A percentile compares a stretch with the other conserved stretches of the same genome.
These are phyloP conservation scores for Pygocentrus nattereri DNA, from an alignment of 2,797 vertebrate species.

Conservation along the genomic window DNA sequence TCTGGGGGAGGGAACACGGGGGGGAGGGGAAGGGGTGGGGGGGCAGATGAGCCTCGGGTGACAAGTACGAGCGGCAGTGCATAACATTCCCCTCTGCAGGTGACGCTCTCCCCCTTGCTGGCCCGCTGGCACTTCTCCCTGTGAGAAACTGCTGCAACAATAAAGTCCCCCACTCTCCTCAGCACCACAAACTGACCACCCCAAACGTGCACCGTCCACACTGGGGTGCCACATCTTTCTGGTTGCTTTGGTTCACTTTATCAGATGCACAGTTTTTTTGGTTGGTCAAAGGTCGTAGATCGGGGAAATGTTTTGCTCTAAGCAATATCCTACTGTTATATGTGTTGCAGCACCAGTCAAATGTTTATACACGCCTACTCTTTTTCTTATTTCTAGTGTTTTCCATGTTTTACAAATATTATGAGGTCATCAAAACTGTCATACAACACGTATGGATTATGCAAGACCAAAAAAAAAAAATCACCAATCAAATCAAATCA, in stretches of 20 bases:
- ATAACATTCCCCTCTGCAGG: constrained; percentile 62
- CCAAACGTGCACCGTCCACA: background rate
- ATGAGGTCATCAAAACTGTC: no score
- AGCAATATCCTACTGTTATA: background rate
- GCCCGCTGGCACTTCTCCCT: constrained; percentile 55
- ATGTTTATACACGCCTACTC: background rate
- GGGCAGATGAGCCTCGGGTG: constrained; percentile 62
- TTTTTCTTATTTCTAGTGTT: no score
- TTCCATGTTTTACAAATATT: no score
- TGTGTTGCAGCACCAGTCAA: background rate
- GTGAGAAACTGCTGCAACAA: constrained; percentile 83
- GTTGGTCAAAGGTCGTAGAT: constrained; percentile 66
- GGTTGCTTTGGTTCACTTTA: constrained; percentile 43
- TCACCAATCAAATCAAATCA: no score
- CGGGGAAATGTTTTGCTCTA: constrained; percentile 51
- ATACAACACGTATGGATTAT: no score
- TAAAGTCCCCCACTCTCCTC: constrained; percentile 68
- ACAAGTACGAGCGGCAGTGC: constrained; percentile 62
- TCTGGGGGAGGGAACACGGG: constrained; percentile 79
- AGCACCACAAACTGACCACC: constrained; percentile 56
- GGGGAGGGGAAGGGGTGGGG: constrained; percentile 54
- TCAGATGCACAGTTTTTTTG: constrained; percentile 29
- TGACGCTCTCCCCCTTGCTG: constrained; percentile 50
- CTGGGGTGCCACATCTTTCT: constrained; percentile 26
- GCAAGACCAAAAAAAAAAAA: no score